phyloP scores from a whole-genome alignment of 2,888 invertebrate genomes.

The Hypomecis punctinalis region DNA sequence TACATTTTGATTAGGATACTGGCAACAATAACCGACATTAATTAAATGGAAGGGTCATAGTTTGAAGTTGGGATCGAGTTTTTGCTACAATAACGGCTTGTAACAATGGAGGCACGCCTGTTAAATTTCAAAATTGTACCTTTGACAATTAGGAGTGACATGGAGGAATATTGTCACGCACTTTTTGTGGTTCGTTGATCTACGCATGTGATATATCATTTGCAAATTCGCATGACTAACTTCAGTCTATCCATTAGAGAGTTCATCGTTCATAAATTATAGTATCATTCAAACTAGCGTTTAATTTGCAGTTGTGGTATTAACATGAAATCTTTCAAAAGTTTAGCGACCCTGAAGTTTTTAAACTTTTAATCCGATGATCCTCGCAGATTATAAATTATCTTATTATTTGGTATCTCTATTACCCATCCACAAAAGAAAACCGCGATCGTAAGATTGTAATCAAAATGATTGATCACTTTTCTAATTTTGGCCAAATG shows the following conservation, averaged over 20 bases:
- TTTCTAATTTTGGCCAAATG: neutral
- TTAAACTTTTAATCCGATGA: neutral
- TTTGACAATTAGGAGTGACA: conserved; percentile 19
- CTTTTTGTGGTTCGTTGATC: conserved; percentile 17
- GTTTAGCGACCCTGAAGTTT: neutral
- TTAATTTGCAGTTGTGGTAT: too few relatives aligned
- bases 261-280: conserved; percentile 12
- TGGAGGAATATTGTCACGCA: conserved; percentile 21
- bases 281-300: neutral
- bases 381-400: neutral
- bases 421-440: neutral
- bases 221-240: neutral
- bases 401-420: neutral
- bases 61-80: conserved; percentile 20
- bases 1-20: conserved; percentile 5
- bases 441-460: neutral
- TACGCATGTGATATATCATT: neutral
- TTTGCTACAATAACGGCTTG: conserved; percentile 19
- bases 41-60: conserved; percentile 21
- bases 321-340: neutral
- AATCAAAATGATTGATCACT: conserved; percentile 6
- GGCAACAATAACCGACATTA: conserved; percentile 6
- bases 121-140: conserved; percentile 16
- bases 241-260: neutral
- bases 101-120: conserved; percentile 10